These are phyloP conservation scores for Gymnocheta viridis DNA, from an alignment of 2,888 invertebrate genomes.

Conservation along the genomic window DNA sequence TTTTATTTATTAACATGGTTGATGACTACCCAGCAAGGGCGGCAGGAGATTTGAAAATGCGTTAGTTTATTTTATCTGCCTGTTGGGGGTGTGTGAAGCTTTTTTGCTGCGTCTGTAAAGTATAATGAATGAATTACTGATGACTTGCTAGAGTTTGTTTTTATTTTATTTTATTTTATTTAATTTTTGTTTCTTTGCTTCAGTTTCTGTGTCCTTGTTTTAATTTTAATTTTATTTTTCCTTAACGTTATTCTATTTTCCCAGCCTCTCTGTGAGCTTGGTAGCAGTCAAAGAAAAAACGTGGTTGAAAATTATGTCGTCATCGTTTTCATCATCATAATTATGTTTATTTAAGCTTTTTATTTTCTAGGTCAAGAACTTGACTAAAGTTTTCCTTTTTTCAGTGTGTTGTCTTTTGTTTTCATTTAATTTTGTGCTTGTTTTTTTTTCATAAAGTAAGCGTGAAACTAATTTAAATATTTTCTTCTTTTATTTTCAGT, in stretches of 20 bases:
- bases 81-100: conserved; percentile 49
- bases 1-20: conserved; percentile 14
- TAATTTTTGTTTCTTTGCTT: conserved; percentile 21
- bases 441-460: neutral
- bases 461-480: conserved; percentile 40
- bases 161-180: conserved; percentile 42
- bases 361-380: conserved; percentile 79
- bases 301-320: conserved; percentile 72
- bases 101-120: conserved; percentile 23
- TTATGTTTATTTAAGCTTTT: conserved; percentile 54
- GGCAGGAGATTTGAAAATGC: neutral
- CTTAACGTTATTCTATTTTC: conserved; percentile 71
- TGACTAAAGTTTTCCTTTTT: conserved; percentile 38
- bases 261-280: conserved; percentile 38
- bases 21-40: neutral
- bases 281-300: conserved; percentile 2
- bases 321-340: conserved; percentile 71
- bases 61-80: conserved; percentile 31
- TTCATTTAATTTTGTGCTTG: conserved; percentile 21
- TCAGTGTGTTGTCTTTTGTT: conserved; percentile 17
- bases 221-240: conserved; percentile 81
- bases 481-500: conserved; percentile 20
- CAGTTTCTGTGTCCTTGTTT: conserved; percentile 78
- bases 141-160: conserved; percentile 59
- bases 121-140: conserved; percentile 62